These are phyloP conservation scores for Diploptera punctata DNA, from an alignment of 2,888 invertebrate species.

Conservation along the genomic window DNA sequence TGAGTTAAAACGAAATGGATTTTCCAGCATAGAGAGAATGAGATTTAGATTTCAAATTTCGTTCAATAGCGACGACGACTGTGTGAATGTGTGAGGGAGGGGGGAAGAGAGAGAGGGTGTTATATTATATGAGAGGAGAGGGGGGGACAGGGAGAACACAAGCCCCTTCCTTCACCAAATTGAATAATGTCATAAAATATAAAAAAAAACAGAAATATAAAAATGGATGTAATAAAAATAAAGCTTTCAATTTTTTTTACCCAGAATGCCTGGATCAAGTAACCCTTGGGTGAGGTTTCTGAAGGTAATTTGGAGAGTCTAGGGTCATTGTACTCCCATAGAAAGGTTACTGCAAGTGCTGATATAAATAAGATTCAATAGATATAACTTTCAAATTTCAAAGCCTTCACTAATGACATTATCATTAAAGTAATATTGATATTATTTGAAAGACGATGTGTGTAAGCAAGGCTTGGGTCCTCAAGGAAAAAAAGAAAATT, in stretches of 20 bases:
- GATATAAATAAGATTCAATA: too few relatives aligned
- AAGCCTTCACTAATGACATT: too few relatives aligned
- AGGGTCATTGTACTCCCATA: too few relatives aligned
- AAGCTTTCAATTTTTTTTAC: conserved; percentile 21
- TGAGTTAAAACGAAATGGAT: conserved; percentile 66
- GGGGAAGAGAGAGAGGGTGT: background rate
- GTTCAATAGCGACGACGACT: conserved; percentile 43
- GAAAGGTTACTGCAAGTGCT: too few relatives aligned
- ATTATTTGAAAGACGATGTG: too few relatives aligned
- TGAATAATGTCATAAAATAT: conserved; percentile 28
- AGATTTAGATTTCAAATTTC: conserved; percentile 54
- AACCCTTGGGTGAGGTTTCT: too few relatives aligned
- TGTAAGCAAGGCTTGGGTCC: too few relatives aligned
- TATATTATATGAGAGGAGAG: conserved; percentile 23
- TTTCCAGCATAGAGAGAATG: conserved; percentile 59
- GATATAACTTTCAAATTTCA: too few relatives aligned
- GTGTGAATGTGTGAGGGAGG: conserved; percentile 29
- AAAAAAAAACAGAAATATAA: conserved; percentile 17
- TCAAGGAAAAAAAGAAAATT: too few relatives aligned
- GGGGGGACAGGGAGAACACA: background rate
- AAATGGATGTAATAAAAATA: conserved; percentile 22
- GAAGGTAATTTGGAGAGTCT: too few relatives aligned
- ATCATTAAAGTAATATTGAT: too few relatives aligned
- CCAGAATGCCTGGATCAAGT: too few relatives aligned
- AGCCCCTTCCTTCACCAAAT: conserved; percentile 11